Evolutionary conservation across 2,888 invertebrate species (phyloP), one percentile per base, ranked within the genome.

Genomic region (Prionchulus punctatus): DNA sequence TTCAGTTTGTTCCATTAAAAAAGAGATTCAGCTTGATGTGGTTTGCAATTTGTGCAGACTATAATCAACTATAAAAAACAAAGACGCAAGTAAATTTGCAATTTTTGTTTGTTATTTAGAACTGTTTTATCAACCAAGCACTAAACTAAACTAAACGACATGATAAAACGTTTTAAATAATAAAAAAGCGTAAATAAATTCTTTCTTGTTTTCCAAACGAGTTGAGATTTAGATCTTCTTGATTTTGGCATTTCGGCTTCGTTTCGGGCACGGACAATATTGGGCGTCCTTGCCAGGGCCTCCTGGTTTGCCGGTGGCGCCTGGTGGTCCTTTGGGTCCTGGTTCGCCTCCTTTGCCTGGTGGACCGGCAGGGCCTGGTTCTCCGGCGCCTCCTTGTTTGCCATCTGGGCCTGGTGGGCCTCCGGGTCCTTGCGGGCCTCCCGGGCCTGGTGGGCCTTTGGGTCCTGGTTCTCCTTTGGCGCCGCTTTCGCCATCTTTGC

Each of bases 401-500:
- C 57, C 57, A 36, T 57, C 57, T 7, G 26, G 27, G n/a, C 57
- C 57, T 12, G 57, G 45, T 18, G 54, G 54, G 3, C 57, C 57
- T 7, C 27, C 23, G 12, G 54, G 47, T 31, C 57, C 57, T 45
- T 43, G 43, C n/a, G 53, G 49, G 15, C 57, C 57, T 18, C 55
- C 55, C 23, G 57, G 54, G 7, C 57, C 57, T 2, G 25, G 30
- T 7, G 45, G 54, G 3, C 57, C 57, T 45, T 45, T 45, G 23
- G 4, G 4, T 7, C 53, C 53, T 26, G 53, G 42, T 23, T 30
- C 25, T 2, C 53, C 65, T 1, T 67, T 69, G 30, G 60, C 64
- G 23, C 67, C 67, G 2, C 67, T 67, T 36, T 49, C 64, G 30
- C 64, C 67, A 2, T 68, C 68, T 26, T 63, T 65, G 1, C 62